Conservation (phyloP, 2,888 invertebrate genomes). For the Aethes cnicana region DNA sequence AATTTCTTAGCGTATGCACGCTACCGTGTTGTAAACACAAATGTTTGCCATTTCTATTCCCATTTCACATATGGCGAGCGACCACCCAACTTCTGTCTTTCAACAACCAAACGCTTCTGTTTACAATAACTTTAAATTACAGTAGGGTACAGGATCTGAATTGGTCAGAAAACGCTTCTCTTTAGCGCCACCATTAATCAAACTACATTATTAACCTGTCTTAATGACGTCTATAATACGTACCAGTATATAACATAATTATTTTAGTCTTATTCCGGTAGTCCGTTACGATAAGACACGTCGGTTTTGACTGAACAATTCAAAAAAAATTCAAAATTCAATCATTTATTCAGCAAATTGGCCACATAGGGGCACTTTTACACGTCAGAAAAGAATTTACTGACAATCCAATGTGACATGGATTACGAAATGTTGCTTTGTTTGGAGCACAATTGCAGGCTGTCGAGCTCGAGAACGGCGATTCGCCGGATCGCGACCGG, state of each 20-base stretch:
- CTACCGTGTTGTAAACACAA: constrained; percentile 16
- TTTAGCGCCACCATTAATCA: constrained; percentile 42
- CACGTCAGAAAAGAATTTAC: no score
- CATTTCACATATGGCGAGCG: constrained; percentile 15
- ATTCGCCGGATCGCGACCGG: constrained; percentile 20
- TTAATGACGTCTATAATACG: constrained; percentile 26
- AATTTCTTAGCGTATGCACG: constrained; percentile 14
- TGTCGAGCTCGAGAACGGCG: constrained; percentile 14
- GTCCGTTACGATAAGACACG: constrained; percentile 46
- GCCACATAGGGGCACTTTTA: no score
- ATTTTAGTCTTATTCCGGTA: constrained; percentile 26
- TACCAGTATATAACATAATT: constrained; percentile 20
- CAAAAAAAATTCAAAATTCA: no score
- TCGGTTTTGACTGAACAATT: constrained; percentile 46
- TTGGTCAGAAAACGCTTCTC: constrained; percentile 35
- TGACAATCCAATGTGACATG: no score
- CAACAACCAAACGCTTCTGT: no score
- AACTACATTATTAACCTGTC: constrained; percentile 55
- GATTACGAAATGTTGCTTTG: constrained; percentile 51
- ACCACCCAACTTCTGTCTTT: no score
- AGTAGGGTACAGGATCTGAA: constrained; percentile 35
- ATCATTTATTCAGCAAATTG: no score
- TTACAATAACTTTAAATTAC: constrained; percentile 11
- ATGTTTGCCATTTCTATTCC: constrained; percentile 27
- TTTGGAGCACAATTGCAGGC: constrained; percentile 36